phyloP scores from a whole-genome alignment of 1,140 invertebrate species.

The Cyclargus thomasi region DNA sequence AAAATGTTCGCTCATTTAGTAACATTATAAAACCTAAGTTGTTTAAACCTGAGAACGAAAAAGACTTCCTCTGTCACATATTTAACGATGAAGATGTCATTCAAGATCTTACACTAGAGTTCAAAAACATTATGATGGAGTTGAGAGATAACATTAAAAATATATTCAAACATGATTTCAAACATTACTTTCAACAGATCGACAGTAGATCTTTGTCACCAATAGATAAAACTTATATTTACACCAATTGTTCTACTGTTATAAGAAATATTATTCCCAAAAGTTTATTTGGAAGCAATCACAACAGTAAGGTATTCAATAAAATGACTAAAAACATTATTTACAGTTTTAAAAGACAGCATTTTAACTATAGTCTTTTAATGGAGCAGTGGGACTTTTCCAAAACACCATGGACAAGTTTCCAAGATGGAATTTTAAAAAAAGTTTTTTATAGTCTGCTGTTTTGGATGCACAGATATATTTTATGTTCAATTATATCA shows the following conservation, averaged over 20 bases:
- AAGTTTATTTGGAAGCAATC: conserved; percentile 46
- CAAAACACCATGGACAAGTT: conserved; percentile 38
- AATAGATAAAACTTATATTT: conserved; percentile 44
- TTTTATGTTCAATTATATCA: conserved; percentile 57
- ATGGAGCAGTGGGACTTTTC: conserved; percentile 54
- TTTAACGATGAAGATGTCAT: conserved; percentile 37
- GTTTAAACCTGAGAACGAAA: conserved; percentile 39
- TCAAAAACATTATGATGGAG: conserved; percentile 33
- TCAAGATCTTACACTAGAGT: conserved; percentile 32
- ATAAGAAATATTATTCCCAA: conserved; percentile 49
- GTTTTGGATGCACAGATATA: conserved; percentile 53
- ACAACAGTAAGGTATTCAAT: conserved; percentile 60
- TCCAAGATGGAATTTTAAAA: conserved; percentile 24
- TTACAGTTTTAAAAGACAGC: conserved; percentile 60
- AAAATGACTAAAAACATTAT: conserved; percentile 45
- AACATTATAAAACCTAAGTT: conserved; percentile 48
- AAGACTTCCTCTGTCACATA: conserved; percentile 36
- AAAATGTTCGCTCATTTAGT: conserved; percentile 53
- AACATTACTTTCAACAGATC: conserved; percentile 37
- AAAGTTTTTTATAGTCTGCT: conserved; percentile 42
- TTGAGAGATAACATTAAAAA: conserved; percentile 44
- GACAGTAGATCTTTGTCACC: conserved; percentile 18
- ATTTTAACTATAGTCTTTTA: conserved; percentile 40
- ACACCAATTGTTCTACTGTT: conserved; percentile 33
- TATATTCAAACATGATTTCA: conserved; percentile 47